Evolutionary conservation across 2,113 vertebrate species (phyloP).

Genomic region (Rhinolophus ferrumequinum): DNA sequence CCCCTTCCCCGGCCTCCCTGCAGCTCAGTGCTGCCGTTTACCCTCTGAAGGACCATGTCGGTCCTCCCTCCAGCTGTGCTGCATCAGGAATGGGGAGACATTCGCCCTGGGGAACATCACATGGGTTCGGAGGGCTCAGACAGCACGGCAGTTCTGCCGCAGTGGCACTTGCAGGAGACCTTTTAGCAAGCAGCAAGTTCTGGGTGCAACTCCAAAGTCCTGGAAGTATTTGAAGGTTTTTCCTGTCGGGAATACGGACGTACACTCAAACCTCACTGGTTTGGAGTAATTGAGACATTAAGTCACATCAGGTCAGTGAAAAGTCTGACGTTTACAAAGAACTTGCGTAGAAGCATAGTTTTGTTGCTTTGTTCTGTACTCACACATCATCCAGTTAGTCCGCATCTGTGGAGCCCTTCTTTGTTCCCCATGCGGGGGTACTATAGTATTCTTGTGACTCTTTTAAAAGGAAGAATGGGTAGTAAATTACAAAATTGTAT

Average conservation of each 20-base stretch:
- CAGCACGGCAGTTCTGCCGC: fast-evolving
- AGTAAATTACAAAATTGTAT: not conserved
- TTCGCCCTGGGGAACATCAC: not conserved
- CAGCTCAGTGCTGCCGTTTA: not conserved
- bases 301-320: too few species aligned
- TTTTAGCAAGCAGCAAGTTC: not conserved
- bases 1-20: not conserved
- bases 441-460: not conserved
- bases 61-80: not conserved
- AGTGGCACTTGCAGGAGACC: not conserved
- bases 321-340: not conserved
- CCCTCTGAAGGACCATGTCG: not conserved
- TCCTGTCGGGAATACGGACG: not conserved
- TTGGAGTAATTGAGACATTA: not conserved
- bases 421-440: not conserved
- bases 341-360: not conserved
- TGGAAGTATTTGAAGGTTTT: not conserved
- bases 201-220: not conserved
- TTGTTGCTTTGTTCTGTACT: not conserved
- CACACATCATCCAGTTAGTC: not conserved
- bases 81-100: not conserved
- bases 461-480: not conserved
- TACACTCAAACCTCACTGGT: not conserved
- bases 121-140: not conserved
- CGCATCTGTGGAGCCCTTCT: not conserved